Evolutionary conservation across 2,113 vertebrate species (phyloP).

Genomic region (Himantopus leucocephalus): DNA sequence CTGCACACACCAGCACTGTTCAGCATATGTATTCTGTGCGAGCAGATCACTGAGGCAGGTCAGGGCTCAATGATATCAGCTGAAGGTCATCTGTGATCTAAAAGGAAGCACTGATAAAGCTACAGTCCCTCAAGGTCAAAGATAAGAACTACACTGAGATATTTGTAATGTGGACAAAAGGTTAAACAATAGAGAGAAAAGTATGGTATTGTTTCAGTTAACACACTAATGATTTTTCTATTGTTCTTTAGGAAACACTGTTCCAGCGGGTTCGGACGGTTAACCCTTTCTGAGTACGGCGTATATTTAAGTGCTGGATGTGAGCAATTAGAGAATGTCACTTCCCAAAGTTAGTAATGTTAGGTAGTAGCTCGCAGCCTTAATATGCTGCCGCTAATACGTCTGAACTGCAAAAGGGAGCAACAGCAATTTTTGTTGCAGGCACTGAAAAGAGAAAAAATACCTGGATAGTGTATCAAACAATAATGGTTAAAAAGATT

Average conservation of each 20-base stretch:
- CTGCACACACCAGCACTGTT: conserved; percentile 89
- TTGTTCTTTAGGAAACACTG: conserved; percentile 84
- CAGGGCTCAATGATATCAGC: conserved; percentile 93
- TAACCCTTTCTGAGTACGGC: conserved; percentile 1
- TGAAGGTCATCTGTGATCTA: conserved; percentile 94
- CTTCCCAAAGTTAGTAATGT: conserved; percentile 48
- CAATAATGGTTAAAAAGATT: conserved; percentile 53
- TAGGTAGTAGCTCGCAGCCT: not conserved
- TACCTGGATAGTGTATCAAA: not conserved
- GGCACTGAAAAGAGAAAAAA: not conserved
- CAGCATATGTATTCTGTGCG: conserved; percentile 94
- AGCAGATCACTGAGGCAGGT: conserved; percentile 93
- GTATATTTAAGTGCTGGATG: not conserved
- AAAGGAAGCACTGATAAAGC: conserved; percentile 85
- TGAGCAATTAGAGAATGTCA: conserved; percentile 44
- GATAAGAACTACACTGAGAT: conserved; percentile 88
- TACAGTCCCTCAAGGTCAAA: conserved; percentile 92
- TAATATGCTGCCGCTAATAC: not conserved
- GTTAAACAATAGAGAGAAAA: conserved; percentile 86
- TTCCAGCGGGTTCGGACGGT: conserved; percentile 19
- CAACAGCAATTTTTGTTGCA: not conserved
- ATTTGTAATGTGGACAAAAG: conserved; percentile 84
- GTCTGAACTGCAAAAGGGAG: not conserved
- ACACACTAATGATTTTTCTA: conserved; percentile 74
- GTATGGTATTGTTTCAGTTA: conserved; percentile 83